These are phyloP conservation scores for Darevskia mixta DNA, from an alignment of 2,797 vertebrate genomes.

Conservation along the genomic window DNA sequence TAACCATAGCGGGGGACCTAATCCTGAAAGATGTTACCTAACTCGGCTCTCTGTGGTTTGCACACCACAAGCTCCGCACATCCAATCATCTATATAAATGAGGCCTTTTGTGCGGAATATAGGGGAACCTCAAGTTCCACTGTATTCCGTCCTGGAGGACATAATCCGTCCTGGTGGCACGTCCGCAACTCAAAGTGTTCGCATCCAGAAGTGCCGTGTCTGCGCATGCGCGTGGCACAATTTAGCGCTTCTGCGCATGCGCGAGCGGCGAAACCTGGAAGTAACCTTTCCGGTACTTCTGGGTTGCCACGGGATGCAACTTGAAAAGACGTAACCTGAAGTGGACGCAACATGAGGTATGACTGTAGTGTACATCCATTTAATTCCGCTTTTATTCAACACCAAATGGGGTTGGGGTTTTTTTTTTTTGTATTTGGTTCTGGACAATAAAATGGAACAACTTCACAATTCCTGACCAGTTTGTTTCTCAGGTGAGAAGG, in stretches of 20 bases:
- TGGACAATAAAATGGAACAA: neutral
- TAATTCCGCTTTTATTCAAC: neutral
- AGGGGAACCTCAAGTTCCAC: too few species aligned
- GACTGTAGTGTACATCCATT: neutral
- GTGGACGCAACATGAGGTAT: too few species aligned
- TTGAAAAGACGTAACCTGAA: too few species aligned
- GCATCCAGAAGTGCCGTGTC: too few species aligned
- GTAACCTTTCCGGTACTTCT: too few species aligned
- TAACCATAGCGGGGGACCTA: slow-evolving; percentile 48
- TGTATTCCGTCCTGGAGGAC: too few species aligned
- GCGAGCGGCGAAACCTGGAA: too few species aligned
- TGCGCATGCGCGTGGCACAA: too few species aligned
- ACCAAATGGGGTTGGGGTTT: neutral
- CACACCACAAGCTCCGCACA: neutral
- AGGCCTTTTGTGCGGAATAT: accelerated
- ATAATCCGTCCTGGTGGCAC: too few species aligned
- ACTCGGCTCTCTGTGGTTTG: neutral
- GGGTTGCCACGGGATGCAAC: too few species aligned
- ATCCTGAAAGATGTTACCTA: slow-evolving; percentile 17
- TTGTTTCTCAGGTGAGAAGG: slow-evolving; percentile 17
- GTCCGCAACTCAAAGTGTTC: too few species aligned
- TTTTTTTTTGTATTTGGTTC: neutral
- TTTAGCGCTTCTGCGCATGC: too few species aligned
- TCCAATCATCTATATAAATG: slow-evolving; percentile 3
- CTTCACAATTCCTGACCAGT: neutral